These are phyloP conservation scores for Ametastegia equiseti DNA, from an alignment of 2,888 invertebrate genomes.

Conservation along the genomic window DNA sequence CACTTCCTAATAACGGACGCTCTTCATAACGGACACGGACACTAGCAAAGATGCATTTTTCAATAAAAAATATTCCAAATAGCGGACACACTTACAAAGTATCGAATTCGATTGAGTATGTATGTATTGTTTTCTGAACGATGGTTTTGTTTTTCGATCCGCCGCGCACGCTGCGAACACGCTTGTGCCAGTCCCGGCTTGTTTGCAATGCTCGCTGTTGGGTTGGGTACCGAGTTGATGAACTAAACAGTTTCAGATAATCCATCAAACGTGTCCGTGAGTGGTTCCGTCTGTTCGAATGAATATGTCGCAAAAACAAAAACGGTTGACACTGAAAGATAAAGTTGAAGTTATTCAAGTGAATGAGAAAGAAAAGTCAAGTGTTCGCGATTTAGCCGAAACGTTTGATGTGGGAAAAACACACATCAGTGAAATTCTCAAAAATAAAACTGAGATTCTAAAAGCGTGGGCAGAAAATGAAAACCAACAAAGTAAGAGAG, in stretches of 20 bases:
- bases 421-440: background rate
- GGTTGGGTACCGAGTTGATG: too few relatives aligned
- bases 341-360: background rate
- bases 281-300: too few relatives aligned
- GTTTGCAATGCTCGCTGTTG: too few relatives aligned
- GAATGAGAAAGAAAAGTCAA: too few relatives aligned
- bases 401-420: background rate
- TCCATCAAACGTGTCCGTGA: too few relatives aligned
- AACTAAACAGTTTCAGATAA: too few relatives aligned
- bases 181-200: background rate
- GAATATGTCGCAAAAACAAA: too few relatives aligned
- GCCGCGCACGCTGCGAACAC: background rate
- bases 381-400: background rate
- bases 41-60: background rate
- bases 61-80: background rate
- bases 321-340: background rate
- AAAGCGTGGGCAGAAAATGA: background rate
- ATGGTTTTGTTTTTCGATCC: background rate
- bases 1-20: background rate
- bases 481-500: background rate
- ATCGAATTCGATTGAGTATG: too few relatives aligned
- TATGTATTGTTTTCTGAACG: background rate
- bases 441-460: background rate
- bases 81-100: background rate
- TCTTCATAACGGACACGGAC: constrained; percentile 5